Percentiles rank a stretch among this genome's conserved stretches.
Evolutionary conservation across 2,113 vertebrate genomes (phyloP).

Genomic region (Cryptoleucopteryx plumbea): DNA sequence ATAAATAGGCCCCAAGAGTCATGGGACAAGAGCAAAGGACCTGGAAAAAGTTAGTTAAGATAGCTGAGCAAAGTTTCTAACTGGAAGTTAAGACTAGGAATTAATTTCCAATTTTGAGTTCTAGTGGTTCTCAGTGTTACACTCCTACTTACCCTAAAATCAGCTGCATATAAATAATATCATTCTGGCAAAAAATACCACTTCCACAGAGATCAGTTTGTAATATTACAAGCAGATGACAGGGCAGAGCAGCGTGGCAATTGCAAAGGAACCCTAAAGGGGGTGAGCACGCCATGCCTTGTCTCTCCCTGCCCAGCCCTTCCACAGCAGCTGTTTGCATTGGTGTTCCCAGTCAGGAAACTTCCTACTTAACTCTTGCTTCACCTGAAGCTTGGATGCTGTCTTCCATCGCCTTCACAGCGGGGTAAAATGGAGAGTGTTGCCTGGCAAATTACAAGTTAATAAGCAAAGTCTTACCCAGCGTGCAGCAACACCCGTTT

Average conservation of each 20-base stretch:
- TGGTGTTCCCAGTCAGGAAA: background rate
- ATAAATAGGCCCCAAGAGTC: background rate
- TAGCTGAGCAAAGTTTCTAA: background rate
- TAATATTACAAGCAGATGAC: background rate
- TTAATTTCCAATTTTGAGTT: background rate
- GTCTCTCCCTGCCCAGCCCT: background rate
- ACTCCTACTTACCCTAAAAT: background rate
- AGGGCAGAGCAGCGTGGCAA: background rate
- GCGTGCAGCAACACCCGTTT: background rate
- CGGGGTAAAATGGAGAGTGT: rapidly evolving
- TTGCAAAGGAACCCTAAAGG: background rate
- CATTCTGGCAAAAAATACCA: background rate
- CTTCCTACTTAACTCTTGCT: background rate
- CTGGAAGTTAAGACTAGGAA: background rate
- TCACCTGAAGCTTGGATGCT: background rate
- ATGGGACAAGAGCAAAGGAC: background rate
- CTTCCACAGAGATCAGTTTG: background rate
- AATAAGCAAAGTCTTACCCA: background rate
- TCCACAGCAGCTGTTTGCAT: background rate
- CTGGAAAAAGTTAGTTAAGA: background rate
- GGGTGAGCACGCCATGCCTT: background rate
- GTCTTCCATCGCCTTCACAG: background rate
- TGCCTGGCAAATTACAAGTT: background rate
- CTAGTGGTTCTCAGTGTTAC: background rate
- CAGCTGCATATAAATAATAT: background rate